Conservation (phyloP, 1,140 invertebrate genomes). For the Caerostris darwini region DNA sequence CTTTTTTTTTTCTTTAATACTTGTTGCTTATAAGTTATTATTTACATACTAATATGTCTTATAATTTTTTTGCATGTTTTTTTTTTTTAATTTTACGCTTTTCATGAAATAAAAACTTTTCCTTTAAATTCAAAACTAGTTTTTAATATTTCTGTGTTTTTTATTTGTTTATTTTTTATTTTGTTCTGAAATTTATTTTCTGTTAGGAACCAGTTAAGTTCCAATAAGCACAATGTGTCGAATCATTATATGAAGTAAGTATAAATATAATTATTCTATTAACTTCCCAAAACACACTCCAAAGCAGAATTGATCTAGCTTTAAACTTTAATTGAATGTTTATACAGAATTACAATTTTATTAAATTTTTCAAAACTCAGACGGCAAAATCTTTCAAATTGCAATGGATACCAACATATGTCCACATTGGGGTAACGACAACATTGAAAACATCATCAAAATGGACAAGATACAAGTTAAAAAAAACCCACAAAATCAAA, state of each 20-base stretch:
- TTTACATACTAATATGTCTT: not conserved
- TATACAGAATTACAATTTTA: too few species aligned
- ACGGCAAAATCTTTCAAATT: too few species aligned
- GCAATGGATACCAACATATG: too few species aligned
- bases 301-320: too few species aligned
- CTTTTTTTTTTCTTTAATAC: not conserved
- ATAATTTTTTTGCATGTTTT: not conserved
- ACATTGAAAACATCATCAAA: too few species aligned
- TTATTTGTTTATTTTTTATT: constrained; percentile 38
- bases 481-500: too few species aligned
- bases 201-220: constrained; percentile 45
- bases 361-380: too few species aligned
- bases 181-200: constrained; percentile 46
- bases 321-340: too few species aligned
- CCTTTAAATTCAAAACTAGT: too few species aligned
- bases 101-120: not conserved
- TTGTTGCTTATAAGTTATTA: not conserved
- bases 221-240: constrained; percentile 17
- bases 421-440: too few species aligned
- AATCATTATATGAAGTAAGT: constrained; percentile 68
- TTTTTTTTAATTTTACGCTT: not conserved
- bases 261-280: not conserved
- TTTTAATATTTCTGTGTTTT: not conserved
- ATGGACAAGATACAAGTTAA: too few species aligned
- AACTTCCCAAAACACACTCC: too few species aligned